Percentiles rank a stretch among this genome's conserved stretches.
phyloP scores from a whole-genome alignment of 2,888 invertebrate species.

The Callinectes sapidus region DNA sequence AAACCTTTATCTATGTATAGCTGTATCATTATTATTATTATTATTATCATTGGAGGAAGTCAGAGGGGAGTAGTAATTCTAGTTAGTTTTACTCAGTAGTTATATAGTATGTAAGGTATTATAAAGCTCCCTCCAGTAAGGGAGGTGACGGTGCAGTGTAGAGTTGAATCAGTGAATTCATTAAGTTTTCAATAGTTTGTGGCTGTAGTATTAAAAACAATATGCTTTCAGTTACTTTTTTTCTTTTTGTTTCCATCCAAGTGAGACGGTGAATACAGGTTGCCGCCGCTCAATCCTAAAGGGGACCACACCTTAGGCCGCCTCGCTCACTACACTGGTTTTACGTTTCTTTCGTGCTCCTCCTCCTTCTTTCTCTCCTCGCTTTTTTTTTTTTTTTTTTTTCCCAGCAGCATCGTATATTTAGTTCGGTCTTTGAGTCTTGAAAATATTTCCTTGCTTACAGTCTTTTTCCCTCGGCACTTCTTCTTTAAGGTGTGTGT shows the following conservation, averaged over 20 bases:
- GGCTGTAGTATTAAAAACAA: not conserved
- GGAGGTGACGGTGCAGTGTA: not conserved
- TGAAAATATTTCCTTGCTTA: not conserved
- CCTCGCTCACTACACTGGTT: conserved; percentile 19
- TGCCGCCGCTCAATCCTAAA: not conserved
- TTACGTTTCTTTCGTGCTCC: not conserved
- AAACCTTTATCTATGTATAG: too few relatives aligned
- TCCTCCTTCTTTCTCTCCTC: not conserved
- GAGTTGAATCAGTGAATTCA: not conserved
- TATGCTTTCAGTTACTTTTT: not conserved
- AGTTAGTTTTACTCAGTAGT: not conserved
- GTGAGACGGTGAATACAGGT: not conserved
- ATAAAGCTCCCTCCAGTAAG: not conserved
- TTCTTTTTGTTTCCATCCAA: not conserved
- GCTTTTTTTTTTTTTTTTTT: not conserved
- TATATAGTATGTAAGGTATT: not conserved
- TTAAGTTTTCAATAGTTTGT: not conserved
- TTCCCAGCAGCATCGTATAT: not conserved
- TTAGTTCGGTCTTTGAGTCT: not conserved
- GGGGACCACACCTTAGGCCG: not conserved
- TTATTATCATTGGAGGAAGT: not conserved
- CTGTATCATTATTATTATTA: too few relatives aligned
- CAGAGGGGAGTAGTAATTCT: not conserved
- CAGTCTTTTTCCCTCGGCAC: not conserved
- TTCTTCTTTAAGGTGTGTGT: conserved; percentile 7